Conservation (phyloP, 2,888 invertebrate genomes). For the Ariolimax columbianus region DNA sequence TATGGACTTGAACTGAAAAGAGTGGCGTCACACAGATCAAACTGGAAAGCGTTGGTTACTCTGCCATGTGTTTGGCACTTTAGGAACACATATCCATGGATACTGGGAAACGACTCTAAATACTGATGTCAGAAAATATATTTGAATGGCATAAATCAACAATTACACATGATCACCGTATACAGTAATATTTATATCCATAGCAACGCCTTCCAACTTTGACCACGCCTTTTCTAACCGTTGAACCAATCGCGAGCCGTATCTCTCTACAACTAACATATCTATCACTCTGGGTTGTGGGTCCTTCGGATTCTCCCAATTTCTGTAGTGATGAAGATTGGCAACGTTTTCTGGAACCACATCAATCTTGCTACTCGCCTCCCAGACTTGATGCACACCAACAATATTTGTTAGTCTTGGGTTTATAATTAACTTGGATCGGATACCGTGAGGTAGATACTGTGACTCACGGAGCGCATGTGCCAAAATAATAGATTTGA, state of each 20-base stretch:
- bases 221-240: constrained; percentile 55
- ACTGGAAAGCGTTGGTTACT: too few relatives aligned
- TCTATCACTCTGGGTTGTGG: constrained; percentile 50
- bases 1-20: too few relatives aligned
- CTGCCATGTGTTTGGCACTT: too few relatives aligned
- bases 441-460: constrained; percentile 52
- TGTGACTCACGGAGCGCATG: constrained; percentile 60
- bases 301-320: constrained; percentile 61
- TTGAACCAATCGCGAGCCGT: constrained; percentile 55
- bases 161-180: constrained; percentile 41
- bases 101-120: too few relatives aligned
- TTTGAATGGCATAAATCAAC: too few relatives aligned
- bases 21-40: too few relatives aligned
- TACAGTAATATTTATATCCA: constrained; percentile 47
- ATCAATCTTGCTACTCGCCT: constrained; percentile 28
- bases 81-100: too few relatives aligned
- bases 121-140: too few relatives aligned
- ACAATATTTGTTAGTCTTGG: constrained; percentile 60
- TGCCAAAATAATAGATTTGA: constrained; percentile 62
- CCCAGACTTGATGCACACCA: constrained; percentile 65
- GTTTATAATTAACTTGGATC: constrained; percentile 68
- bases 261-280: constrained; percentile 53
- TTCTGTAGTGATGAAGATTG: constrained; percentile 68
- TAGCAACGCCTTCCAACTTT: constrained; percentile 43
- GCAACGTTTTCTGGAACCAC: constrained; percentile 44